phyloP scores from a whole-genome alignment of 1,140 invertebrate species.

The Aethina tumida region DNA sequence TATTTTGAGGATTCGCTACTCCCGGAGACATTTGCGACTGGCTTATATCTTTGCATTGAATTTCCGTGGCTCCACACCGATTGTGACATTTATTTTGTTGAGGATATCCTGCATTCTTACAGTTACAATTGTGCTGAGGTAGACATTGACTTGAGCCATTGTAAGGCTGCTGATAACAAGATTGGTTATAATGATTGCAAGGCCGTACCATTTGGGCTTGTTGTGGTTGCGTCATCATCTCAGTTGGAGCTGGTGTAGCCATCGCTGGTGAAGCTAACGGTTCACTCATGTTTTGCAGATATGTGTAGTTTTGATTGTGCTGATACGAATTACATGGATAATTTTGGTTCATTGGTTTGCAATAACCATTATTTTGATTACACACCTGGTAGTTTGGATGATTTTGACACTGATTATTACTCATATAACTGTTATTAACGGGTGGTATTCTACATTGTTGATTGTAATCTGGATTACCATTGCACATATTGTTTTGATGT shows the following conservation, averaged over 20 bases:
- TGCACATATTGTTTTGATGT: too few relatives aligned
- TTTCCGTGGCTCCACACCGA: conserved; percentile 41
- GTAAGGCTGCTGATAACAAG: conserved; percentile 22
- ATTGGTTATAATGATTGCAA: conserved; percentile 35
- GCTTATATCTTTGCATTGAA: conserved; percentile 56
- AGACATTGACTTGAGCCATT: conserved; percentile 15
- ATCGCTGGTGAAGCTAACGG: conserved; percentile 48
- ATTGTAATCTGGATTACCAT: conserved; percentile 5
- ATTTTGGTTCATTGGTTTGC: conserved; percentile 6
- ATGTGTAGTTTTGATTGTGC: conserved; percentile 16
- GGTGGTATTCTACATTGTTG: conserved; percentile 1
- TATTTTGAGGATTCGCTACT: conserved; percentile 14
- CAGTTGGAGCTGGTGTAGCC: conserved; percentile 43
- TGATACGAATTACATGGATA: conserved; percentile 9
- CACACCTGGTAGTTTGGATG: conserved; percentile 2
- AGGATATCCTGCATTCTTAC: conserved; percentile 9
- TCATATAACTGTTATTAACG: too few relatives aligned
- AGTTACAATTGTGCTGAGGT: conserved; percentile 13
- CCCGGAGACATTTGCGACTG: conserved; percentile 46
- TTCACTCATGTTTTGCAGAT: conserved; percentile 34
- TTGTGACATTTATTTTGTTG: conserved; percentile 19
- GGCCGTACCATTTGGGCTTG: conserved; percentile 41
- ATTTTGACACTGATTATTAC: too few relatives aligned
- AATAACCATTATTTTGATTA: conserved; percentile 6
- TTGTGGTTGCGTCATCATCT: conserved; percentile 39